A percentile compares a stretch with the other conserved stretches of the same genome.
phyloP scores from a whole-genome alignment of 2,113 vertebrate genomes.

The Halichoeres trimaculatus region DNA sequence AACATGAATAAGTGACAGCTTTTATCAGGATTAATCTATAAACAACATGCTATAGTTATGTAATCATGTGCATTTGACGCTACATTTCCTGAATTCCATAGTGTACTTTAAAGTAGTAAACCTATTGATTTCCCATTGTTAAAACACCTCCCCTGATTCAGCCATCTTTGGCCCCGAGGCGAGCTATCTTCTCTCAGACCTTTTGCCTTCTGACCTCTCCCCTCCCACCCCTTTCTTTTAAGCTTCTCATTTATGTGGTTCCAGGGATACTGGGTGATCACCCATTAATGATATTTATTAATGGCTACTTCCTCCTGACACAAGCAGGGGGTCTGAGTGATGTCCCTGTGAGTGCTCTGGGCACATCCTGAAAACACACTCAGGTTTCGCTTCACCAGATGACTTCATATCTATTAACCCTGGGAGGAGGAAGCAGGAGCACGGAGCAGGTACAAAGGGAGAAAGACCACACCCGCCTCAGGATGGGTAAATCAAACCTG shows the following conservation, averaged over 20 bases:
- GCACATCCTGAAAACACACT: constrained; percentile 76
- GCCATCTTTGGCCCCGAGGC: constrained; percentile 56
- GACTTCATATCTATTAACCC: constrained; percentile 86
- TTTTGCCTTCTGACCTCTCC: constrained; percentile 71
- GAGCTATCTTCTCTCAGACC: constrained; percentile 65
- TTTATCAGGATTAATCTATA: constrained; percentile 34
- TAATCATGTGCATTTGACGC: constrained; percentile 27
- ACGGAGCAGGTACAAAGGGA: constrained; percentile 75
- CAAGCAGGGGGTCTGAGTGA: constrained; percentile 67
- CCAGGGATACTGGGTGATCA: constrained; percentile 73
- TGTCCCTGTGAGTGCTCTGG: constrained; percentile 78
- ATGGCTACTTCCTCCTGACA: constrained; percentile 74
- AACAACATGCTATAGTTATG: constrained; percentile 27
- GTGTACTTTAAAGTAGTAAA: constrained; percentile 32
- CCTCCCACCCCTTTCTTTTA: constrained; percentile 63
- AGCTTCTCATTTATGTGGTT: constrained; percentile 71
- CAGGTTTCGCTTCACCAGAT: constrained; percentile 75
- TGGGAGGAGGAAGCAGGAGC: constrained; percentile 68
- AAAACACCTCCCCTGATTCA: constrained; percentile 60
- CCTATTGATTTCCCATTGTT: constrained; percentile 76
- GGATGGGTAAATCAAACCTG: constrained; percentile 82
- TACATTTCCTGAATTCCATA: constrained; percentile 50
- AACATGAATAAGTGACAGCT: constrained; percentile 23
- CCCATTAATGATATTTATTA: constrained; percentile 84
- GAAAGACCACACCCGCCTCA: constrained; percentile 66